A percentile compares a stretch with the other conserved stretches of the same genome.
Evolutionary conservation across 2,888 invertebrate species (phyloP).

Genomic region (Callyntrura sp.): DNA sequence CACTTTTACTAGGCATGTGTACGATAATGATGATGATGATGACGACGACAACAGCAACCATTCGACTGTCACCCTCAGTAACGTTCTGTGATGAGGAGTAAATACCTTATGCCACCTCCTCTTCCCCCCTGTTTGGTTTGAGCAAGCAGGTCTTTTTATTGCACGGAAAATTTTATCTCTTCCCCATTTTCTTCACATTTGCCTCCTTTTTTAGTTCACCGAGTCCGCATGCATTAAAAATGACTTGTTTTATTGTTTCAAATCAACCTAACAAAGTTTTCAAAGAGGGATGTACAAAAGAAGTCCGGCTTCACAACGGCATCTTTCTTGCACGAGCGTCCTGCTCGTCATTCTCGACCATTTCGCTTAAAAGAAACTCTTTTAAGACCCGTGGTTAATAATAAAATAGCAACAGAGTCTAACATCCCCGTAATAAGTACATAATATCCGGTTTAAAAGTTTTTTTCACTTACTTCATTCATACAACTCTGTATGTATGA

Average conservation of each 20-base stretch:
- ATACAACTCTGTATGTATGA: no score
- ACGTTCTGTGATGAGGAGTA: not conserved
- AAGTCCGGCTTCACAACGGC: not conserved
- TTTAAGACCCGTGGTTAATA: not conserved
- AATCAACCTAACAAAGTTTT: not conserved
- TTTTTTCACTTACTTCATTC: no score
- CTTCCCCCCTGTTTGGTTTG: slow-evolving; percentile 27
- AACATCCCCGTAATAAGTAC: no score
- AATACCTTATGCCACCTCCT: no score
- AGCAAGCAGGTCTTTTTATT: slow-evolving; percentile 3
- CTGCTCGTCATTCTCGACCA: not conserved
- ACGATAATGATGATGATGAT: slow-evolving; percentile 15
- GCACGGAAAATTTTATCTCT: not conserved
- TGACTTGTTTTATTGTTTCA: not conserved
- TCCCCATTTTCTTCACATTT: slow-evolving; percentile 16
- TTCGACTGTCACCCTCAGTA: not conserved
- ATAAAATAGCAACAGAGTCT: no score
- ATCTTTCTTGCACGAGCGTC: not conserved
- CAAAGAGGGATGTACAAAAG: not conserved
- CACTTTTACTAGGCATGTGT: not conserved
- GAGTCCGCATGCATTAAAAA: slow-evolving; percentile 16
- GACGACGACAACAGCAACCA: not conserved
- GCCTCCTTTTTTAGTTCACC: slow-evolving; percentile 55
- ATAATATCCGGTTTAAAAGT: no score
- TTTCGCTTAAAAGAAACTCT: not conserved